Evolutionary conservation across 2,888 invertebrate species (phyloP), one percentile per base, ranked within the genome.

Genomic region (Drosophila picticornis): DNA sequence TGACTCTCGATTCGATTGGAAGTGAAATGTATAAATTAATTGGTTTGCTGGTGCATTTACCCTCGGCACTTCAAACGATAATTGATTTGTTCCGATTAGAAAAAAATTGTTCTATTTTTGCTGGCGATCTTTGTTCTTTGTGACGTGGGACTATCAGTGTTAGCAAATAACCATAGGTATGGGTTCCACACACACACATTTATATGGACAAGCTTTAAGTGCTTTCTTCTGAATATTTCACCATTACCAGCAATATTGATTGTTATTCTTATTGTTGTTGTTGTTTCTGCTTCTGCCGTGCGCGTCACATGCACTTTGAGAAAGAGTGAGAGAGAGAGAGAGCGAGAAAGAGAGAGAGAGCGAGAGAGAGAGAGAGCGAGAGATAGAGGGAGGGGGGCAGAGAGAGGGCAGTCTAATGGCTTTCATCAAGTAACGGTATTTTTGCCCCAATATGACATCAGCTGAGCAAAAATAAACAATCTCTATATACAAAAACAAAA

Each of bases 51-150:
- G 83, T 81, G 65, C 86, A 77, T 84, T 84, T 79, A 85, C 83
- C 83, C 68, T 53, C 56, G 36, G 48, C 6, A 36, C 71, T 75
- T 70, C 29, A 27, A 64, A 52, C 27, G 72, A 72, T 81, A 81
- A 84, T 84, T 85, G 86, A 83, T 79, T 79, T 75, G 46, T 70
- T 68, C 66, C 75, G 86, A 84, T 83, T 86, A 81, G 84, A 86
- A 81, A 77, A 62, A 22, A 60, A 67, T 48, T 48, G 9, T 65
- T 29, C 40, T 46, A 48, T 32, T 13, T 52, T 13, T 46, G 46
- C 61, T 38, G 46, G 50, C 16, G 31, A 62, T 73, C 84, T 81
- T 84, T 86, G 86, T 86, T 86, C 69, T 60, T 40, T 65, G 66
- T 83, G 85, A 80, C 72, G 83, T 83, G 75, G 55, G 51, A 64